Base-by-base conservation (phyloP, 2,113 vertebrate genomes). In the Lontra canadensis region DNA sequence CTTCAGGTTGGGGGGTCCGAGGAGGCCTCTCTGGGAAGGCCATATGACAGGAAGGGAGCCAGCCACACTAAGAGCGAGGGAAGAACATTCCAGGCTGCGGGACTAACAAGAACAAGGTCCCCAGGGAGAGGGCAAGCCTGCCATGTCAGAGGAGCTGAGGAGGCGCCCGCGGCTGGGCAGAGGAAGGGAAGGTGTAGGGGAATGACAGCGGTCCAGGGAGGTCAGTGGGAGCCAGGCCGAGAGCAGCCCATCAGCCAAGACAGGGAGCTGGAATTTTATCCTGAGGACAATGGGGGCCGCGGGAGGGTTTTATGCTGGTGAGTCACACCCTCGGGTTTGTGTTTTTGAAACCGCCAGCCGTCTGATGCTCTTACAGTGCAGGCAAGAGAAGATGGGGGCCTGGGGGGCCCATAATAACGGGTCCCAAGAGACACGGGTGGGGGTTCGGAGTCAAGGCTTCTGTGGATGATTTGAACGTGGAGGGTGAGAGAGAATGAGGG, bases 321-420 rank as follows among this genome's bases (percentile, higher is more conserved):
- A 34, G 31, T 4, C 10, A 31, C 57, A 3, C 0, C 1, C 61
- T 78, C 14, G 1, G 55, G 18, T 39, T 15, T 59, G 17, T n/a
- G 47, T 81, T 63, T 65, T 17, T 14, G 7, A 12, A 79, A 42
- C 59, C 10, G 8, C 7, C 44, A 10, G 59, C 57, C 55, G 18
- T 11, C 12, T 9, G 71, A n/a, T 7, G 0, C 83, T 59, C 20
- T 31, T 4, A 36, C 10, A 0, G 2, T 23, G 44, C 52, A 20
- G 17, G 44, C 36, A 3, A 25, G 52, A 63, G n/a, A n/a, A 3
- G 9, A 44, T 6, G 15, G 57, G 12, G 4, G 4, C 69, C 69
- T 14, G 4, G 36, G 0, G 7, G 44, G 4, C 67, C 17, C 4
- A 26, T 42, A 4, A 18, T 1, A 25, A 7, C 1, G 11, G 23